Percentiles rank a stretch among this genome's conserved stretches.
Conservation (phyloP, 1,140 invertebrate species). For the Drosophila kanapiae region DNA sequence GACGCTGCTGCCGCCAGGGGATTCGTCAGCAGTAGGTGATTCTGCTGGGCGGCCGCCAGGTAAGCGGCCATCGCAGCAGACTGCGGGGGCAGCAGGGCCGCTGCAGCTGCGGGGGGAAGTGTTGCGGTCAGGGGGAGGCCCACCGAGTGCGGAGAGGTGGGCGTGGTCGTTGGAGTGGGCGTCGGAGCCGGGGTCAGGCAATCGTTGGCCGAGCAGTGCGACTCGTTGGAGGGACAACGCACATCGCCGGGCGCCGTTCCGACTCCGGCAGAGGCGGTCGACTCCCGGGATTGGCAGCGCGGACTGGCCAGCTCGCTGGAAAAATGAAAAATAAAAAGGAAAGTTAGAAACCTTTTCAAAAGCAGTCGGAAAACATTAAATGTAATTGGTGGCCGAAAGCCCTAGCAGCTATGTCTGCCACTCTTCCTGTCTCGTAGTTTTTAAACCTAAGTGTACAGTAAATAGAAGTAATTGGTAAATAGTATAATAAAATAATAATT, state of each 20-base stretch:
- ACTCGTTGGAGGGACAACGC: conserved; percentile 89
- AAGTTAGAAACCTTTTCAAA: not conserved
- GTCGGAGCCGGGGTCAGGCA: conserved; percentile 86
- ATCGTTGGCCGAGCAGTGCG: conserved; percentile 89
- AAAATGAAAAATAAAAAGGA: conserved; percentile 63
- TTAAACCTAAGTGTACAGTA: no score
- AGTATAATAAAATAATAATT: no score
- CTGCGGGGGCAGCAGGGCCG: conserved; percentile 89
- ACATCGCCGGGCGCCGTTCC: conserved; percentile 68
- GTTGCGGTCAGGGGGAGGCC: conserved; percentile 86
- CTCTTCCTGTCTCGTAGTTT: no score
- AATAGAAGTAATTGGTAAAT: no score
- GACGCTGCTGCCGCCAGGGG: conserved; percentile 88
- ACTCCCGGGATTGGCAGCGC: conserved; percentile 92
- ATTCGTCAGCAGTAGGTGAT: conserved; percentile 91
- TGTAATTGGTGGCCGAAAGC: not conserved
- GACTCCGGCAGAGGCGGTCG: conserved; percentile 86
- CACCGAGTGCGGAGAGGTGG: conserved; percentile 84
- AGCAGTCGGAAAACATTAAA: not conserved
- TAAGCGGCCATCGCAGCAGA: conserved; percentile 92
- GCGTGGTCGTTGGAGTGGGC: conserved; percentile 85
- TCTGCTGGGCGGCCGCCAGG: conserved; percentile 89
- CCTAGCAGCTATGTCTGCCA: no score
- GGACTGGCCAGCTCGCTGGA: conserved; percentile 91
- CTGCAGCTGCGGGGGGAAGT: conserved; percentile 86